Percentiles rank a stretch among this genome's conserved stretches.
Evolutionary conservation across 2,797 vertebrate species (phyloP).

Genomic region (Rhodeus uyekii): DNA sequence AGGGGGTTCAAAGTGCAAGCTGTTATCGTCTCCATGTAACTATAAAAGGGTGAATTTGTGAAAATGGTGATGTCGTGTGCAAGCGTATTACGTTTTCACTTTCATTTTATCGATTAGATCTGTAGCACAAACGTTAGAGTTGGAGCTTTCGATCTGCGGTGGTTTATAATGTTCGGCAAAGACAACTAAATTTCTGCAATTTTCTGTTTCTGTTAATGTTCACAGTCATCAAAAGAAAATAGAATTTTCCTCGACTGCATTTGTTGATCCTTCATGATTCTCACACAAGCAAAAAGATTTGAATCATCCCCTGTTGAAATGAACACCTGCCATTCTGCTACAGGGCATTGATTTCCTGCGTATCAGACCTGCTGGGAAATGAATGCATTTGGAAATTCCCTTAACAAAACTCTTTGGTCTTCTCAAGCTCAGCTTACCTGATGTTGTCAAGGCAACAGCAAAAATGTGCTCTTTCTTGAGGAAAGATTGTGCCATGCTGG

Average conservation of each 20-base stretch:
- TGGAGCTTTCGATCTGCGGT: neutral
- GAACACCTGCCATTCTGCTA: slow-evolving; percentile 46
- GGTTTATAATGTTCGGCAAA: neutral
- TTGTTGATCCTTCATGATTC: slow-evolving; percentile 47
- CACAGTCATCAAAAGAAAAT: slow-evolving; percentile 2
- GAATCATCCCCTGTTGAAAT: slow-evolving; percentile 48
- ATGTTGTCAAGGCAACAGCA: slow-evolving; percentile 68
- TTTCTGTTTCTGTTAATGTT: slow-evolving; percentile 23
- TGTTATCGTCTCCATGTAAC: too few species aligned
- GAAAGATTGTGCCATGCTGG: neutral
- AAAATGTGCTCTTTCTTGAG: slow-evolving; percentile 14
- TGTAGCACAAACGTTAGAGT: neutral
- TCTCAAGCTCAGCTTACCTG: slow-evolving; percentile 56
- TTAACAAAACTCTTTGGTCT: slow-evolving; percentile 43
- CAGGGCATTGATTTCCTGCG: slow-evolving; percentile 35
- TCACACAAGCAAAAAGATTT: slow-evolving; percentile 46
- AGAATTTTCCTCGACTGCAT: slow-evolving; percentile 23
- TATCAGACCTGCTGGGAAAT: slow-evolving; percentile 40
- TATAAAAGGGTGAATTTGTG: too few species aligned
- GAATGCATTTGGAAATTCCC: slow-evolving; percentile 48
- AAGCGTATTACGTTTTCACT: neutral
- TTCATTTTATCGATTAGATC: neutral
- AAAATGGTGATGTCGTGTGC: too few species aligned
- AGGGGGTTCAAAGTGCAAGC: too few species aligned
- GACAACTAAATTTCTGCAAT: neutral